Evolutionary conservation across 2,113 vertebrate genomes (phyloP), one percentile per base, ranked within the genome.

Genomic region (Semnornis frantzii): DNA sequence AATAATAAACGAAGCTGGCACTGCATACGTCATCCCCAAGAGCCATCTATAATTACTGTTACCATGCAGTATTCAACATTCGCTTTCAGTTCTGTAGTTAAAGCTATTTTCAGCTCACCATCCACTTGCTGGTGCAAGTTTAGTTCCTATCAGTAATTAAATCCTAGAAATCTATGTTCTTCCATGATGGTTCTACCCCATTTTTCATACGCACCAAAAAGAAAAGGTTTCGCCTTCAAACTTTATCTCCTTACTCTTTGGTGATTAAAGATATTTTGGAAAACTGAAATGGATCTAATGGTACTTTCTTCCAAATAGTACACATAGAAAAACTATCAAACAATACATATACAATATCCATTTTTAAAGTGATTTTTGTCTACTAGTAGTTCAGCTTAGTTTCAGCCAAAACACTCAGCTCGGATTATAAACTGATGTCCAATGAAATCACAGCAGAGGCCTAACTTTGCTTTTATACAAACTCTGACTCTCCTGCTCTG

Each of bases 101-200:
- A 70, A 89, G 91, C 89, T 95, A 93, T 92, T 94, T 96, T 94
- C 91, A 94, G 92, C 87, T 94, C 95, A 65, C 74, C 94, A 91
- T 75, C 58, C 80, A 82, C 63, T 97, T 83, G 89, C 89, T 87
- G 71, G 84, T 93, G 42, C 68, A 93, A 85, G 69, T 92, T 85
- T 92, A 77, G 80, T 17, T 90, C 70, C 85, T 59, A 78, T 81
- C 83, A 86, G 62, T 62, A 93, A 94, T 90, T 90, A 90, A 92
- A 84, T 75, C 82, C 80, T 24, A 90, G 82, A 82, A 94, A 88
- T 33, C 28, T 4, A 0, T 46, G 34, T 46, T 91, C 52, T 52
- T 81, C 74, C 73, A 15, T 25, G 9, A 85, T 28, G 73, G 70
- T 68, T 68, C 75, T 71, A 76, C 31, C 16, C 33, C 59, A 4